Conservation (phyloP, 1,140 invertebrate species). For the Lordiphosa clarofinis region DNA sequence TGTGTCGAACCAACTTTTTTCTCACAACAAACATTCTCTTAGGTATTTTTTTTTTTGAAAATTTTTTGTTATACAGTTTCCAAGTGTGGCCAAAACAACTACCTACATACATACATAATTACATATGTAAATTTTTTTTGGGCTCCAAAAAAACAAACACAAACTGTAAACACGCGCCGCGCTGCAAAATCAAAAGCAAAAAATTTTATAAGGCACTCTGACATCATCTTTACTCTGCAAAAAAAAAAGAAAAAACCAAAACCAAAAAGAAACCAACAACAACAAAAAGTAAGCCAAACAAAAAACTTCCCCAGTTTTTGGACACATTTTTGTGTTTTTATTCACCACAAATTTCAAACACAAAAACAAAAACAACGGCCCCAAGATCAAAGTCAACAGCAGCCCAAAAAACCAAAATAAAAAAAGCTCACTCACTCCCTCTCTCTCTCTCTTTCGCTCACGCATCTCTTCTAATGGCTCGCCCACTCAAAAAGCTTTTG, state of each 20-base stretch:
- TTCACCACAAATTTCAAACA: constrained; percentile 56
- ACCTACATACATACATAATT: constrained; percentile 2
- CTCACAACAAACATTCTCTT: constrained; percentile 5
- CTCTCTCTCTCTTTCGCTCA: constrained; percentile 21
- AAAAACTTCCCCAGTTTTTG: constrained; percentile 37
- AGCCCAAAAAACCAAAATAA: constrained; percentile 16
- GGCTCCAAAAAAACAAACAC: constrained; percentile 30
- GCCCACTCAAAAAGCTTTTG: constrained; percentile 12
- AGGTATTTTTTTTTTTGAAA: constrained; percentile 19
- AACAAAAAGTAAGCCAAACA: constrained; percentile 11
- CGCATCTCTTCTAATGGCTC: constrained; percentile 53
- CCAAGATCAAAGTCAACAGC: constrained; percentile 71
- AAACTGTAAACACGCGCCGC: constrained; percentile 8
- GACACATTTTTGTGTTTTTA: constrained; percentile 27
- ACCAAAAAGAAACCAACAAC: constrained; percentile 21
- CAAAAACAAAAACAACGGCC: constrained; percentile 48
- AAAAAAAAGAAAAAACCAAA: constrained; percentile 37
- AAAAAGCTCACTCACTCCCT: neutral
- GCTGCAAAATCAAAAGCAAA: constrained; percentile 14
- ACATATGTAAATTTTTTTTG: constrained; percentile 4
- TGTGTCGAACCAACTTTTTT: neutral
- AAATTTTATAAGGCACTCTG: constrained; percentile 56
- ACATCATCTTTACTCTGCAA: constrained; percentile 52
- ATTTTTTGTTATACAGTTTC: constrained; percentile 27
- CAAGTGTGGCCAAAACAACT: constrained; percentile 17